Evolutionary conservation across 2,797 vertebrate species (phyloP).

Genomic region (Glyptemys insculpta): DNA sequence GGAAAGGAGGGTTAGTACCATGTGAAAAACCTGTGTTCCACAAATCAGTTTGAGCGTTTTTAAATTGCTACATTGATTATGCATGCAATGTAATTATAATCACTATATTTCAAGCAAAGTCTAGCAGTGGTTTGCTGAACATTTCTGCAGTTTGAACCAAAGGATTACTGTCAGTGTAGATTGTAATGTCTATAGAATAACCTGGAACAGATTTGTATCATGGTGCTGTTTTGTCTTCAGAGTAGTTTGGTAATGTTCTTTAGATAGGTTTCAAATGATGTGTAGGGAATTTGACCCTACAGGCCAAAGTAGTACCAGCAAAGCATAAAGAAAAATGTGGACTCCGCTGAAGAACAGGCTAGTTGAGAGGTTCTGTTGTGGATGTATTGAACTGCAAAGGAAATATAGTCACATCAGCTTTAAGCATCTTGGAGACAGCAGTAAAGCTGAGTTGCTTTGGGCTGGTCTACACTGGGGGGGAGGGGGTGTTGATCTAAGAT

Average conservation of each 20-base stretch:
- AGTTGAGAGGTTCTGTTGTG: conserved; percentile 69
- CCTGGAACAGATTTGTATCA: conserved; percentile 42
- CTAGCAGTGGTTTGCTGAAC: conserved; percentile 41
- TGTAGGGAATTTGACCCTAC: conserved; percentile 42
- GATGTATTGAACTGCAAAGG: conserved; percentile 17
- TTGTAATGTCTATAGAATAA: conserved; percentile 20
- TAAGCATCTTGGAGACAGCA: not conserved
- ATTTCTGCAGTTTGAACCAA: conserved; percentile 60
- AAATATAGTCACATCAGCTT: not conserved
- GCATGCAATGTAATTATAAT: conserved; percentile 42
- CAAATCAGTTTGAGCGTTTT: not conserved
- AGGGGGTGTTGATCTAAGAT: too few relatives aligned
- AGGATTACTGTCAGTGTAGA: conserved; percentile 58
- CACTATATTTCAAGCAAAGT: not conserved
- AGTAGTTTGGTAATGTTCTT: conserved; percentile 61
- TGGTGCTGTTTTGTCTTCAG: conserved; percentile 66
- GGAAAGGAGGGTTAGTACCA: not conserved
- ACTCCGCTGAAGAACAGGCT: conserved; percentile 66
- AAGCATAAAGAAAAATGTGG: conserved; percentile 74
- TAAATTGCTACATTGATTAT: not conserved
- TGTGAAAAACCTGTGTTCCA: not conserved
- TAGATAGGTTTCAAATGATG: conserved; percentile 69
- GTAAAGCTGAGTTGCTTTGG: not conserved
- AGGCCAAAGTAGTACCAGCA: conserved; percentile 64
- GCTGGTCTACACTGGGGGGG: too few relatives aligned